Evolutionary conservation across 2,888 invertebrate genomes (phyloP), one percentile per base, ranked within the genome.

Genomic region (Psylliodes chrysocephalus): DNA sequence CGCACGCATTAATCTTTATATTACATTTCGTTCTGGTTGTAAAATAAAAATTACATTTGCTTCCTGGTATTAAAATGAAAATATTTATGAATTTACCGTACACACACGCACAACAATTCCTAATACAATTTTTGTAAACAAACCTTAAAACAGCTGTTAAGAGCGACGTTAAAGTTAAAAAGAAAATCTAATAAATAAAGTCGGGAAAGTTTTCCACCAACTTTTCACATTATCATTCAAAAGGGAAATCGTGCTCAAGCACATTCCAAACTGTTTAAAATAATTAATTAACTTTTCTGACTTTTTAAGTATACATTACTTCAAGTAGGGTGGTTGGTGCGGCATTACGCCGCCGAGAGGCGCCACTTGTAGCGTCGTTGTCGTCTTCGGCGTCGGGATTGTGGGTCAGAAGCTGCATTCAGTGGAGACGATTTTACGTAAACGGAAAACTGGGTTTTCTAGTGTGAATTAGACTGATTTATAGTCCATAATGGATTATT

Each of bases 211-310:
- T 69, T 66, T 55, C 63, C 65, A 53, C 60, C 57, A 74, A 75
- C 73, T 75, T 75, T 74, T 72, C 72, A 67, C 75, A 75, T 76
- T 77, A 77, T 77, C 75, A 78, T 78, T 78, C 78, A 79, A 75
- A 64, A 77, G 75, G 74, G 75, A 77, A 77, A 75, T 76, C 74
- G 71, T 71, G 71, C 70, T 72, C 71, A 64, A 70, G 71, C 73
- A 64, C 71, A 72, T 73, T 73, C 69, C 69, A 75, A 78, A 77
- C 75, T 74, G 77, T 78, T 80, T 79, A 78, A 78, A 78, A 78
- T 79, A 81, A 80, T 81, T 81, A 81, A 81, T 82, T 81, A 80
- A 80, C 76, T 80, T 78, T 75, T 75, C 74, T 69, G 75, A 76
- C 75, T 78, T 79, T 78, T 78, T 78, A 77, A 77, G 76, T 75